These are phyloP conservation scores for Homarus gammarus DNA, from an alignment of 2,888 invertebrate genomes.

Conservation along the genomic window DNA sequence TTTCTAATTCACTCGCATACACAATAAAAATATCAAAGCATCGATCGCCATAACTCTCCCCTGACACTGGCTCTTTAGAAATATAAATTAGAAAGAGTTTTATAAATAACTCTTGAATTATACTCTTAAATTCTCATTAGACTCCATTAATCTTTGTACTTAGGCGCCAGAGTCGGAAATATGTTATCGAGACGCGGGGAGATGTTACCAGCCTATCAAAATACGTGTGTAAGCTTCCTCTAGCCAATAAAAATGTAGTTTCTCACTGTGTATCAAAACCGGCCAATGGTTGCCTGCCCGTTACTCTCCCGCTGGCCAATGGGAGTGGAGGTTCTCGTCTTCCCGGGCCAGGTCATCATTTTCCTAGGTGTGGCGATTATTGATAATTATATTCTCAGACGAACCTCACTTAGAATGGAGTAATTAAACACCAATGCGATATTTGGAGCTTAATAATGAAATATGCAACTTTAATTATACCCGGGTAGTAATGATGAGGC, in stretches of 20 bases:
- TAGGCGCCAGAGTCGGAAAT: neutral
- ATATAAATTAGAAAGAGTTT: too few relatives aligned
- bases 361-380: slow-evolving; percentile 16
- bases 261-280: neutral
- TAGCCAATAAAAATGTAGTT: neutral
- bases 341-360: neutral
- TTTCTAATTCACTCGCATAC: too few relatives aligned
- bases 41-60: too few relatives aligned
- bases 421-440: slow-evolving; percentile 46
- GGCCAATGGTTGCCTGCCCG: neutral
- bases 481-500: neutral
- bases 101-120: neutral
- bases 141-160: neutral
- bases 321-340: neutral
- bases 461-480: slow-evolving; percentile 37
- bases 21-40: too few relatives aligned
- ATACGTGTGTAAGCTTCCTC: neutral
- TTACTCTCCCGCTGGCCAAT: neutral
- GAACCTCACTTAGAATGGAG: slow-evolving; percentile 41
- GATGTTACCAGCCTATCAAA: neutral
- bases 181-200: too few relatives aligned
- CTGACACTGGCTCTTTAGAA: too few relatives aligned
- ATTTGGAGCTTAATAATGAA: slow-evolving; percentile 39
- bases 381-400: slow-evolving; percentile 41
- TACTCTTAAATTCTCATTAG: neutral